A percentile compares a stretch with the other conserved stretches of the same genome.
These are phyloP conservation scores for Chironomus riparius DNA, from an alignment of 2,888 invertebrate genomes.

Conservation along the genomic window DNA sequence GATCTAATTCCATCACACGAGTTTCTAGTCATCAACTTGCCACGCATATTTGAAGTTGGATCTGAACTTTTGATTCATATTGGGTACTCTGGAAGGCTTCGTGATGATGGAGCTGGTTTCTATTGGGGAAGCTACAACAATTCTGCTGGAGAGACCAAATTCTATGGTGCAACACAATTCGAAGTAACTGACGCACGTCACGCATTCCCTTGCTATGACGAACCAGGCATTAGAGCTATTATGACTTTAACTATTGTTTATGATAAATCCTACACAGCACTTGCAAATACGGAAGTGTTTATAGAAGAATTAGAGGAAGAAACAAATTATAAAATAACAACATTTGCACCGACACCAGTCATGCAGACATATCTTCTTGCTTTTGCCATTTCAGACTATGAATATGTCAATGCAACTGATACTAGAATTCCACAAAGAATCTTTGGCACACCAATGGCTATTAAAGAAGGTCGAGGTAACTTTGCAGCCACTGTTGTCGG, in stretches of 20 bases:
- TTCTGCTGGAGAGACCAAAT: background rate
- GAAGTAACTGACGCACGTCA: background rate
- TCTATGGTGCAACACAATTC: background rate
- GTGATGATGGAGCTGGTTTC: background rate
- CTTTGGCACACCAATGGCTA: background rate
- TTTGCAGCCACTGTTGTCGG: background rate
- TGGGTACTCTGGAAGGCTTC: background rate
- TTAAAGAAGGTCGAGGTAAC: background rate
- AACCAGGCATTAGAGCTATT: background rate
- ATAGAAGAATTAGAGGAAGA: background rate
- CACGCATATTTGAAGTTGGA: background rate
- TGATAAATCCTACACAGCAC: background rate
- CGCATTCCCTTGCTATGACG: constrained; percentile 11
- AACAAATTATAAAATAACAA: background rate
- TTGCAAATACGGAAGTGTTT: background rate
- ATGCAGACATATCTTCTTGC: constrained; percentile 6
- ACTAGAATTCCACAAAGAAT: background rate
- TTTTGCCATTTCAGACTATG: constrained; percentile 8
- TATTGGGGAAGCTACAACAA: background rate
- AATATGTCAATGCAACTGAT: background rate
- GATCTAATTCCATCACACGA: background rate
- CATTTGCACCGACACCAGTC: background rate
- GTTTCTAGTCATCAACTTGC: background rate
- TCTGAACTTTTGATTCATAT: background rate
- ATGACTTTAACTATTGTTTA: background rate